Evolutionary conservation across 2,113 vertebrate genomes (phyloP).

Genomic region (Erythrolamprus reginae): DNA sequence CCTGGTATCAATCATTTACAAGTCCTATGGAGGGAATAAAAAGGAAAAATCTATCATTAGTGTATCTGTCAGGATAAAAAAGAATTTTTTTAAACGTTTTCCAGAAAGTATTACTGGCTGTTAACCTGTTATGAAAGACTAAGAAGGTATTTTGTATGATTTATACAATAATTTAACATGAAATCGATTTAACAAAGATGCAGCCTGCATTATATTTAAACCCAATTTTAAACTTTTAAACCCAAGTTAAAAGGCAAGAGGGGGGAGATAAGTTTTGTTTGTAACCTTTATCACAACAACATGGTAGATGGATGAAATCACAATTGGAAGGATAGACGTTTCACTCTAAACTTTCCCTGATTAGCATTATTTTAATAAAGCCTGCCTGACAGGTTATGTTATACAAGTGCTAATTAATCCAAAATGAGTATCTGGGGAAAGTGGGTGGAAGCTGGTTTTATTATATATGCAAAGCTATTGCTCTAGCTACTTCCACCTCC

Average conservation of each 20-base stretch:
- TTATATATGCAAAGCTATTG: neutral
- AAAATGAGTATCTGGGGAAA: conserved; percentile 5
- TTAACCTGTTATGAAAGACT: neutral
- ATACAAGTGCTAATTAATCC: neutral
- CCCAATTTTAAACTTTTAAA: neutral
- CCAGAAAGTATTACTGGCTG: neutral
- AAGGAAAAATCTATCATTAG: neutral
- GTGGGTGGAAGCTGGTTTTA: neutral
- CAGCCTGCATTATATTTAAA: neutral
- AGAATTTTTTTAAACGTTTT: neutral
- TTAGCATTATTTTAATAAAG: conserved; percentile 11
- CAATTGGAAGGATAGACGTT: neutral
- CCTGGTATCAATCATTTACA: neutral
- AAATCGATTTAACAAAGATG: neutral
- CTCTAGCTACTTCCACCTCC: neutral
- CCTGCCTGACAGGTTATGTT: conserved; percentile 40
- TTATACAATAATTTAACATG: neutral
- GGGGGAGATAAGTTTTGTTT: neutral
- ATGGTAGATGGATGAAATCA: neutral
- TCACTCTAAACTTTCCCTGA: neutral
- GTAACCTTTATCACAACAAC: conserved; percentile 4
- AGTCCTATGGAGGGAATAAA: neutral
- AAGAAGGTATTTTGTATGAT: neutral
- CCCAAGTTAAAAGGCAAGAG: neutral
- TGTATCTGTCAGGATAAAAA: neutral